A percentile compares a stretch with the other conserved stretches of the same genome.
Evolutionary conservation across 2,888 invertebrate genomes (phyloP).

Genomic region (Philaethria dido): DNA sequence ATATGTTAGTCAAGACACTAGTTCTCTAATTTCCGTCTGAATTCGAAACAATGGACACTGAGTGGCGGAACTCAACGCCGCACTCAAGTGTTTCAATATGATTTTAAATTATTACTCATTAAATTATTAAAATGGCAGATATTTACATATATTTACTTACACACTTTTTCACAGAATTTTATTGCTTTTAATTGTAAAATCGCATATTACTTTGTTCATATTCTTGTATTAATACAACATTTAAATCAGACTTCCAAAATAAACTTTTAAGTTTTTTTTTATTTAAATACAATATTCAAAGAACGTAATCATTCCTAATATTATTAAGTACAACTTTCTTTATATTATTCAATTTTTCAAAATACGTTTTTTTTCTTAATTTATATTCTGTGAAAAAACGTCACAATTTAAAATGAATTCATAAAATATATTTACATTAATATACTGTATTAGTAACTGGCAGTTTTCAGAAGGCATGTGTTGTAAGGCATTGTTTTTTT

Average conservation of each 20-base stretch:
- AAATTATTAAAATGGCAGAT: neutral
- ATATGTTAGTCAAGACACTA: too few relatives aligned
- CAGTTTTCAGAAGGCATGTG: conserved; percentile 76
- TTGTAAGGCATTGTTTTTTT: conserved; percentile 35
- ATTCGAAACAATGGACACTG: too few relatives aligned
- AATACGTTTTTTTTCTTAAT: conserved; percentile 23
- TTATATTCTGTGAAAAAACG: conserved; percentile 65
- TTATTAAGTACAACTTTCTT: conserved; percentile 52
- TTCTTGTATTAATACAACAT: neutral
- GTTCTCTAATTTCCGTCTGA: too few relatives aligned
- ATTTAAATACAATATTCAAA: conserved; percentile 1
- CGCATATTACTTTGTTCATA: neutral
- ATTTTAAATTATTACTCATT: neutral
- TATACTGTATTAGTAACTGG: conserved; percentile 72
- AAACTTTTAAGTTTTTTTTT: neutral
- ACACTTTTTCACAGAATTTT: conserved; percentile 64
- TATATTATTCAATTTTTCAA: conserved; percentile 32
- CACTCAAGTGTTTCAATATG: too few relatives aligned
- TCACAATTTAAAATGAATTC: conserved; percentile 48
- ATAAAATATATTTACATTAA: conserved; percentile 68
- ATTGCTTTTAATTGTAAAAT: neutral
- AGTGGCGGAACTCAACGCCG: too few relatives aligned
- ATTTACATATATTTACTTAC: conserved; percentile 4
- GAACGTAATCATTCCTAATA: conserved; percentile 43
- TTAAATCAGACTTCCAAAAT: conserved; percentile 4